Conservation (phyloP, 2,797 vertebrate genomes). For the Phoeniculus purpureus region DNA sequence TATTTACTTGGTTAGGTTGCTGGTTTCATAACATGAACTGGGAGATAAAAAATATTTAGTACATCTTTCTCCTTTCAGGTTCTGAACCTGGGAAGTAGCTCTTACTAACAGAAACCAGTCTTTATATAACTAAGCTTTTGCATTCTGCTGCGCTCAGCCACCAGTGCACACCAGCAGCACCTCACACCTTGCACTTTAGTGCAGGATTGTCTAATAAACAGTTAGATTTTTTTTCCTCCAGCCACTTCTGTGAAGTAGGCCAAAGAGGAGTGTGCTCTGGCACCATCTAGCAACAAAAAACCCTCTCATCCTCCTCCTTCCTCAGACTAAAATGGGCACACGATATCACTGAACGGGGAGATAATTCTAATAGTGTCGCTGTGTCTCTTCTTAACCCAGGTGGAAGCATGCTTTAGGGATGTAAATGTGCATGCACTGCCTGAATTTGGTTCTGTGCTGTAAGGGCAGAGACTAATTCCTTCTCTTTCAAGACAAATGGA, state of each 20-base stretch:
- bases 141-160: neutral
- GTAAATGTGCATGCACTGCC: neutral
- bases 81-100: neutral
- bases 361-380: neutral
- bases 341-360: neutral
- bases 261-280: neutral
- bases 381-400: neutral
- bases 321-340: neutral
- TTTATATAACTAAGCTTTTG: neutral
- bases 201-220: neutral
- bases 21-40: neutral
- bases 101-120: neutral
- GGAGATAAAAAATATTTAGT: neutral
- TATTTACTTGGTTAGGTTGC: neutral
- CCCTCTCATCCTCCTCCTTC: neutral
- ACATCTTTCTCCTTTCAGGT: neutral
- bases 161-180: neutral
- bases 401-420: neutral
- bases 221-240: neutral
- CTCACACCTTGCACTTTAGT: neutral
- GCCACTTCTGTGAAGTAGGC: neutral
- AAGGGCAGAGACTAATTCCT: neutral
- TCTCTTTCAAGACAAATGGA: neutral
- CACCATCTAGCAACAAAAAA: constrained; percentile 52
- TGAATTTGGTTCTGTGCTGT: neutral